Evolutionary conservation across 2,113 vertebrate species (phyloP).

Genomic region (Percina caprodes): DNA sequence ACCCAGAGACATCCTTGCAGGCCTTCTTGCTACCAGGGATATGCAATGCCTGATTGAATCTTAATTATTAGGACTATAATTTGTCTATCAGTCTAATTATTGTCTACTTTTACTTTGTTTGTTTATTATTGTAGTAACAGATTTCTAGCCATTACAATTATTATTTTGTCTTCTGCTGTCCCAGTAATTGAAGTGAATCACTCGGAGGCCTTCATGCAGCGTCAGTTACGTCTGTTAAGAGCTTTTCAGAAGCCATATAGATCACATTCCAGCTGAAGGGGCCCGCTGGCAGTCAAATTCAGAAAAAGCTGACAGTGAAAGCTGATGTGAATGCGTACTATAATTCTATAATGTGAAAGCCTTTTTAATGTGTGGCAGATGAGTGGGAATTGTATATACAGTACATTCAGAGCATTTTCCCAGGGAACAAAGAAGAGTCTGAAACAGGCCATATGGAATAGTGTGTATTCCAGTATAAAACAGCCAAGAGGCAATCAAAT

Average conservation of each 20-base stretch:
- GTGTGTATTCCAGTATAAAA: slow-evolving; percentile 23
- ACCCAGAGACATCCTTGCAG: not conserved
- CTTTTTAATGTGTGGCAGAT: slow-evolving; percentile 60
- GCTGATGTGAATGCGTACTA: slow-evolving; percentile 50
- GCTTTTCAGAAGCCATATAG: slow-evolving; percentile 27
- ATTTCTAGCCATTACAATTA: slow-evolving; percentile 23
- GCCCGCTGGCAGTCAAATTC: slow-evolving; percentile 32
- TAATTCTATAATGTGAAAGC: slow-evolving; percentile 48
- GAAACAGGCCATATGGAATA: slow-evolving; percentile 29
- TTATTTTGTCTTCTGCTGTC: slow-evolving; percentile 34
- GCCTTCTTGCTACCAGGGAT: not conserved
- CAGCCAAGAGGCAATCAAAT: slow-evolving; percentile 7
- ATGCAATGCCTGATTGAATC: not conserved
- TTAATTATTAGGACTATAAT: not conserved
- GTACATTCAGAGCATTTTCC: slow-evolving; percentile 48
- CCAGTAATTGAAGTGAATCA: slow-evolving; percentile 32
- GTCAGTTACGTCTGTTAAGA: slow-evolving; percentile 27
- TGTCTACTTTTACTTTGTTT: slow-evolving; percentile 1
- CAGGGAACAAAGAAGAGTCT: slow-evolving; percentile 23
- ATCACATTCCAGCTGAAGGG: slow-evolving; percentile 55
- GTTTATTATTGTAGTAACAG: slow-evolving; percentile 4
- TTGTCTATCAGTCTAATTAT: not conserved
- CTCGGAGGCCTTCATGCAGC: slow-evolving; percentile 32
- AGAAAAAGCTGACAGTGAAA: slow-evolving; percentile 43
- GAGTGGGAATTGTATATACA: slow-evolving; percentile 51